phyloP scores from a whole-genome alignment of 2,113 vertebrate genomes.

The Amblyornis subalaris region DNA sequence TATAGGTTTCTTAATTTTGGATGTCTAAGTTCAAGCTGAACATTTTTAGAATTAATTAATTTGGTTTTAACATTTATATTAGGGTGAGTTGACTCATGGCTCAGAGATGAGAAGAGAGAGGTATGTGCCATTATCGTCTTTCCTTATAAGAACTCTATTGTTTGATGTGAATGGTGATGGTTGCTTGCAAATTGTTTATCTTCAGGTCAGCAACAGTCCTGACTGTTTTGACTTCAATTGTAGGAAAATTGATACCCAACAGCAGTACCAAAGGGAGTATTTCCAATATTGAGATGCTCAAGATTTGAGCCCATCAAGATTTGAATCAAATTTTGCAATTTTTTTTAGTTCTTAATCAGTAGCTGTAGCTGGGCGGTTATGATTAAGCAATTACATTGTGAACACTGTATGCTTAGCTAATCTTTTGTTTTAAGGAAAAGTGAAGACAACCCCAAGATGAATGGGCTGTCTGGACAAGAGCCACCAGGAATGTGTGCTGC shows the following conservation, averaged over 20 bases:
- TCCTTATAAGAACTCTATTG: background rate
- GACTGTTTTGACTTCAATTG: background rate
- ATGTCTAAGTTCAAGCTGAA: background rate
- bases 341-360: background rate
- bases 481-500: background rate
- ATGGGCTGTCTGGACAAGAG: background rate
- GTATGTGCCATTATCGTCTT: background rate
- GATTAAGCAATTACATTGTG: background rate
- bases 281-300: background rate
- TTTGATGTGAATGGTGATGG: background rate
- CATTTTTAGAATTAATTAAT: background rate
- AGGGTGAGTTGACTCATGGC: background rate
- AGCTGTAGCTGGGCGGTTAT: background rate
- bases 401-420: rapidly evolving
- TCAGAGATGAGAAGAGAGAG: background rate
- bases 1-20: background rate
- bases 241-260: background rate
- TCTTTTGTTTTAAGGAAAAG: background rate
- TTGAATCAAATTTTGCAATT: background rate
- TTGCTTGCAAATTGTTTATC: background rate
- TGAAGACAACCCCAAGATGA: background rate
- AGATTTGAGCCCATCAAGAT: background rate
- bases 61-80: background rate
- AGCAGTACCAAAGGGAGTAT: background rate
- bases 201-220: background rate